phyloP scores from a whole-genome alignment of 1,140 invertebrate species.

The Drosophila auraria region DNA sequence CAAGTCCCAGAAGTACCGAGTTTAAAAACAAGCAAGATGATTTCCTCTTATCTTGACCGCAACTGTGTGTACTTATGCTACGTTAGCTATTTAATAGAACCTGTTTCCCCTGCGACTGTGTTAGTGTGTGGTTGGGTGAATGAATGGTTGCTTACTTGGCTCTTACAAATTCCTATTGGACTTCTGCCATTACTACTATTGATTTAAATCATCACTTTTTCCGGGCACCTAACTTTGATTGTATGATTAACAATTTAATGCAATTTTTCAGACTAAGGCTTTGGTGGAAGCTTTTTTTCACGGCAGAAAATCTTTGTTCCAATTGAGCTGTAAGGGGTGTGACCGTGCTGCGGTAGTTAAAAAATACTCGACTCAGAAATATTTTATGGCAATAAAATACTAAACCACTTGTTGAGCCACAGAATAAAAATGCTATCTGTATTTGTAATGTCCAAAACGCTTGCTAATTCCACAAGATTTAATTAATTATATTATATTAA shows the following conservation, averaged over 20 bases:
- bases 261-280: conserved; percentile 5
- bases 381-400: conserved; percentile 10
- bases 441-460: too few relatives aligned
- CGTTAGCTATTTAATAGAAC: conserved; percentile 70
- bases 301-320: conserved; percentile 31
- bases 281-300: conserved; percentile 9
- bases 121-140: conserved; percentile 31
- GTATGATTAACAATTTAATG: background rate
- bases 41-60: conserved; percentile 11
- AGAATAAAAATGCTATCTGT: background rate
- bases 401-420: conserved; percentile 12
- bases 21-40: background rate
- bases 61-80: conserved; percentile 55
- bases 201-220: conserved; percentile 15
- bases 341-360: background rate
- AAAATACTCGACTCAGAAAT: background rate
- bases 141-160: conserved; percentile 43
- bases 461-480: too few relatives aligned
- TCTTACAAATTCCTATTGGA: conserved; percentile 22
- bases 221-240: background rate
- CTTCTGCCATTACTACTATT: conserved; percentile 16
- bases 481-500: too few relatives aligned
- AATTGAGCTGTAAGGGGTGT: conserved; percentile 9
- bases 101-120: conserved; percentile 47
- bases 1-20: background rate